Conservation (phyloP, 2,888 invertebrate genomes). For the Oeneis ivallda region DNA sequence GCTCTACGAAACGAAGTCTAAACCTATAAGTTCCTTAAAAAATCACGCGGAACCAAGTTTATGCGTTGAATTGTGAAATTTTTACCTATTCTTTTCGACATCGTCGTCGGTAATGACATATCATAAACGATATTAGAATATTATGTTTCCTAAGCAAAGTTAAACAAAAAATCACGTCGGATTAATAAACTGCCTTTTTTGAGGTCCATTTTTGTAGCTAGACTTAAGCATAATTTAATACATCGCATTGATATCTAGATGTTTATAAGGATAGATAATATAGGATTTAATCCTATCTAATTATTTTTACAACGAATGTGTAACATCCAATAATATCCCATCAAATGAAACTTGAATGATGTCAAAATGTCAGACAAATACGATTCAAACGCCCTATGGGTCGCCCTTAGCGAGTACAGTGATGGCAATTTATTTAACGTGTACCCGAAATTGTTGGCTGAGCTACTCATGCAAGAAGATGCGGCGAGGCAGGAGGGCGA, state of each 20-base stretch:
- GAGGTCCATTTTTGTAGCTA: not conserved
- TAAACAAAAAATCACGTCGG: not conserved
- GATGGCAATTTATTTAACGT: conserved; percentile 84
- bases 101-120: too few species aligned
- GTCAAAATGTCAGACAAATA: conserved; percentile 60
- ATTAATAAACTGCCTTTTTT: too few species aligned
- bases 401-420: conserved; percentile 79
- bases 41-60: not conserved
- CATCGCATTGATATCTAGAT: too few species aligned
- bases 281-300: too few species aligned
- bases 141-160: not conserved
- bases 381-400: conserved; percentile 74
- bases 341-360: conserved; percentile 1
- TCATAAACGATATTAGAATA: not conserved
- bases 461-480: conserved; percentile 79
- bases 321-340: not conserved
- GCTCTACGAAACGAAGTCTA: conserved; percentile 17
- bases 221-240: too few species aligned
- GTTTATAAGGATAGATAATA: too few species aligned
- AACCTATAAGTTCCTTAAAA: not conserved
- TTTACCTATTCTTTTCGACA: not conserved
- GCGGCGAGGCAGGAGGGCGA: conserved; percentile 70
- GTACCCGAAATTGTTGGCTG: conserved; percentile 84
- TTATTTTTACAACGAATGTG: too few species aligned
- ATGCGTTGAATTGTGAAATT: not conserved